phyloP scores from a whole-genome alignment of 2,113 vertebrate genomes.

The Cyprinus carpio region DNA sequence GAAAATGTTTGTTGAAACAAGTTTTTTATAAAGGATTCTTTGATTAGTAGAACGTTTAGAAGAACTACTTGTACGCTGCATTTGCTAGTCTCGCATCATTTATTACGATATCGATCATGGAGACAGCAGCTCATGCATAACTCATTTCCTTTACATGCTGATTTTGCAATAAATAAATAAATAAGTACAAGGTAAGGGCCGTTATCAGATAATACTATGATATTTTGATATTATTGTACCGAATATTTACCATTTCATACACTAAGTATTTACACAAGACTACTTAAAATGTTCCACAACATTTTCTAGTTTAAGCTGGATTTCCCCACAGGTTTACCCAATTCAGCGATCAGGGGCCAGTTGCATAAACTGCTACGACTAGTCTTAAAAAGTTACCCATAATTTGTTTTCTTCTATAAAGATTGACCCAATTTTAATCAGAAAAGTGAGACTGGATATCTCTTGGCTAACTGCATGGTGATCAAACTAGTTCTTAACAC shows the following conservation, averaged over 20 bases:
- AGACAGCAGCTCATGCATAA: not conserved
- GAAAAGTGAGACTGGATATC: too few species aligned
- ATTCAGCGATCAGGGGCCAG: not conserved
- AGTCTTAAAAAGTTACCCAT: too few species aligned
- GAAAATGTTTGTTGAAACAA: too few species aligned
- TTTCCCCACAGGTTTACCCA: not conserved
- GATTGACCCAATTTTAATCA: too few species aligned
- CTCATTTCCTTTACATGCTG: not conserved
- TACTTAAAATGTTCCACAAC: not conserved
- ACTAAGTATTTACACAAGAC: not conserved
- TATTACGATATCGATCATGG: not conserved
- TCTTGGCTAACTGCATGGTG: too few species aligned
- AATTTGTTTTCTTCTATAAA: too few species aligned
- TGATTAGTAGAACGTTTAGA: too few species aligned
- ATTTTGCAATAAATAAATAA: not conserved
- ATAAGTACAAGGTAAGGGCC: too few species aligned
- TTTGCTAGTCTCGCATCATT: not conserved
- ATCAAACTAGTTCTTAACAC: too few species aligned
- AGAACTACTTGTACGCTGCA: too few species aligned
- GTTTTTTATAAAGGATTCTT: too few species aligned
- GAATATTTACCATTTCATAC: not conserved
- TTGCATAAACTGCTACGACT: too few species aligned
- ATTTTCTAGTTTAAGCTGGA: not conserved
- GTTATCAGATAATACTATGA: not conserved
- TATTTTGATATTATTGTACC: not conserved